Evolutionary conservation across 2,113 vertebrate species (phyloP).

Genomic region (Petrocephalus zakoni): DNA sequence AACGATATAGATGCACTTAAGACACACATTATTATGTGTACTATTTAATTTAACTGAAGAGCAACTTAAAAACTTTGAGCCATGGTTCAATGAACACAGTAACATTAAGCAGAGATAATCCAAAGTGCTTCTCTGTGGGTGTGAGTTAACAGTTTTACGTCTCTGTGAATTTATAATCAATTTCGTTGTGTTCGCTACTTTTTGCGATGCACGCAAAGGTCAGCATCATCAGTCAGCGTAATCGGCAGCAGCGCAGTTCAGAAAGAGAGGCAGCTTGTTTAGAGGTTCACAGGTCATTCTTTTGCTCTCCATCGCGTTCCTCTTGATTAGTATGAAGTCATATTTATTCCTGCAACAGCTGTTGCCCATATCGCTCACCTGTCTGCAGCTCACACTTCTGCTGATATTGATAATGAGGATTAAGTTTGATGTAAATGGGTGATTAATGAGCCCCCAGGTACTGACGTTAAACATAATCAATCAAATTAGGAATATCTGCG

Average conservation of each 20-base stretch:
- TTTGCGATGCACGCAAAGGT: not conserved
- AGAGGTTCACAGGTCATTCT: not conserved
- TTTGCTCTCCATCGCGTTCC: not conserved
- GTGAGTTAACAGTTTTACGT: not conserved
- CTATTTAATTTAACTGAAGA: not conserved
- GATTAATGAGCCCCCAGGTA: slow-evolving; percentile 16
- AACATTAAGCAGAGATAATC: not conserved
- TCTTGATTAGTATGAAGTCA: slow-evolving; percentile 22
- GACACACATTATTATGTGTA: not conserved
- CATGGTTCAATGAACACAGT: not conserved
- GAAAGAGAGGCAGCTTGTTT: not conserved
- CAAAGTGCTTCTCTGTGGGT: not conserved
- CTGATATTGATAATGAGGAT: slow-evolving; percentile 22
- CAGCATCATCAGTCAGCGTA: not conserved
- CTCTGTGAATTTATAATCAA: not conserved
- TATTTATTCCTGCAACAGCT: slow-evolving; percentile 18
- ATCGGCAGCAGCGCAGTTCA: not conserved
- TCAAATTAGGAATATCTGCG: slow-evolving; percentile 20
- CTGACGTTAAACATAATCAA: slow-evolving; percentile 17
- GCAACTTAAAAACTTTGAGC: not conserved
- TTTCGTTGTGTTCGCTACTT: not conserved
- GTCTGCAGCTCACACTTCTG: slow-evolving; percentile 11
- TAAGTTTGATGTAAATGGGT: slow-evolving; percentile 27
- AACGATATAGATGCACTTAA: not conserved
- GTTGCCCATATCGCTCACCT: not conserved